Evolutionary conservation across 2,113 vertebrate genomes (phyloP).

Genomic region (Chaetops frenatus): DNA sequence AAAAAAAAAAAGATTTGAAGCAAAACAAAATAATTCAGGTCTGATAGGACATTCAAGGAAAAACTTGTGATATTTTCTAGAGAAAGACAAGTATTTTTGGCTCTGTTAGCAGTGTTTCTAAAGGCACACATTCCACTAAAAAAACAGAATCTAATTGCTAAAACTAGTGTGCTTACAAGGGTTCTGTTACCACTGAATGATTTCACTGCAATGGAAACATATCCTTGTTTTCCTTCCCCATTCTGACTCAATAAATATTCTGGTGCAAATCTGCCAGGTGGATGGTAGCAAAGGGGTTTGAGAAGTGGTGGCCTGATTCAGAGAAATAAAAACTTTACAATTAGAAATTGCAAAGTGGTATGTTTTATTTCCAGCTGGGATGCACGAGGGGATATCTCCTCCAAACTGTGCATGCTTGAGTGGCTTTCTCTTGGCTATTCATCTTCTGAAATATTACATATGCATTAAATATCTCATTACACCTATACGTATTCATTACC

Average conservation of each 20-base stretch:
- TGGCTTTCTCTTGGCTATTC: no score
- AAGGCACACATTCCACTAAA: not conserved
- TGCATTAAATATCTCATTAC: no score
- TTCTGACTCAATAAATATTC: not conserved
- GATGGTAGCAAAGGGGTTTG: not conserved
- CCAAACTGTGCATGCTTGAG: no score
- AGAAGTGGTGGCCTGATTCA: not conserved
- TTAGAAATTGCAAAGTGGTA: no score
- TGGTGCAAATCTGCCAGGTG: not conserved
- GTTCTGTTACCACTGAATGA: not conserved
- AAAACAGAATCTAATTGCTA: not conserved
- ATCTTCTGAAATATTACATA: no score
- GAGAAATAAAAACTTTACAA: no score
- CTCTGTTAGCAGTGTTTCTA: not conserved
- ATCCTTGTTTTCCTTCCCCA: not conserved
- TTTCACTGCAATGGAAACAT: not conserved
- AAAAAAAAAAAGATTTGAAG: not conserved
- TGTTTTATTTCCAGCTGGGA: no score
- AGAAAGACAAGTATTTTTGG: not conserved
- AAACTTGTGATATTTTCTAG: not conserved
- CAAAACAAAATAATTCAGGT: not conserved
- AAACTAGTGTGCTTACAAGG: not conserved
- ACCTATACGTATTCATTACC: no score
- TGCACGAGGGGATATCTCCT: no score
- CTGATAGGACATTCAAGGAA: conserved; percentile 2